Percentiles rank a stretch among this genome's conserved stretches.
phyloP scores from a whole-genome alignment of 1,140 invertebrate genomes.

The Stratiolaelaps scimitus region DNA sequence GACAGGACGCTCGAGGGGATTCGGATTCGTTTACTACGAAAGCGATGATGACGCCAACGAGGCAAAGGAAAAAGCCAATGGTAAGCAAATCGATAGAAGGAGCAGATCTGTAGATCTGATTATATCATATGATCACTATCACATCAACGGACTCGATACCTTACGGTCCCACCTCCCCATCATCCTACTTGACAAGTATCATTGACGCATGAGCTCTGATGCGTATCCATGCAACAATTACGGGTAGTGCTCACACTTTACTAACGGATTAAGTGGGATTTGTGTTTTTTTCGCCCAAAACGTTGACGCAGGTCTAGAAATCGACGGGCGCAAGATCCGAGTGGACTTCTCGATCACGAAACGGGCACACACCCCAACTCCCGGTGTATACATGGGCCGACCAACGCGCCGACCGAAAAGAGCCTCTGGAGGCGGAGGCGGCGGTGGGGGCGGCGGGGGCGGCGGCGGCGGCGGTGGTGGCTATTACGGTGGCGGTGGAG shows the following conservation, averaged over 20 bases:
- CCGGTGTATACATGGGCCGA: constrained; percentile 94
- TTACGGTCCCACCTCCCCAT: too few relatives aligned
- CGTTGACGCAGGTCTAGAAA: constrained; percentile 60
- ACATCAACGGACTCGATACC: too few relatives aligned
- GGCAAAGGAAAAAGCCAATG: constrained; percentile 36
- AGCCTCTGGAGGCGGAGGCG: constrained; percentile 34
- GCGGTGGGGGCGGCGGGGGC: constrained; percentile 32
- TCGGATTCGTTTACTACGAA: constrained; percentile 93
- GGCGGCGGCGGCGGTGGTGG: constrained; percentile 24
- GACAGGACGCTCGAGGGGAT: constrained; percentile 78
- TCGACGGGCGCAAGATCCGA: constrained; percentile 79
- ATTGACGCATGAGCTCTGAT: too few relatives aligned
- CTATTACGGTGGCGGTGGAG: constrained; percentile 33
- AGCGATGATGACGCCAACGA: constrained; percentile 73
- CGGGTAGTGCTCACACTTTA: too few relatives aligned
- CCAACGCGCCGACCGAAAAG: constrained; percentile 49
- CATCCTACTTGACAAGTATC: too few relatives aligned
- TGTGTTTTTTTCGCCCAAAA: too few relatives aligned
- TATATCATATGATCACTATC: too few relatives aligned
- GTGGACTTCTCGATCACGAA: constrained; percentile 97
- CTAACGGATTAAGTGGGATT: too few relatives aligned
- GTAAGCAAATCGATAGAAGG: background rate
- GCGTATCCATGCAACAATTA: too few relatives aligned
- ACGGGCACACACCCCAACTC: constrained; percentile 88
- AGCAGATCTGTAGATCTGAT: too few relatives aligned